These are phyloP conservation scores for Arctia plantaginis DNA, from an alignment of 2,888 invertebrate genomes.

Conservation along the genomic window DNA sequence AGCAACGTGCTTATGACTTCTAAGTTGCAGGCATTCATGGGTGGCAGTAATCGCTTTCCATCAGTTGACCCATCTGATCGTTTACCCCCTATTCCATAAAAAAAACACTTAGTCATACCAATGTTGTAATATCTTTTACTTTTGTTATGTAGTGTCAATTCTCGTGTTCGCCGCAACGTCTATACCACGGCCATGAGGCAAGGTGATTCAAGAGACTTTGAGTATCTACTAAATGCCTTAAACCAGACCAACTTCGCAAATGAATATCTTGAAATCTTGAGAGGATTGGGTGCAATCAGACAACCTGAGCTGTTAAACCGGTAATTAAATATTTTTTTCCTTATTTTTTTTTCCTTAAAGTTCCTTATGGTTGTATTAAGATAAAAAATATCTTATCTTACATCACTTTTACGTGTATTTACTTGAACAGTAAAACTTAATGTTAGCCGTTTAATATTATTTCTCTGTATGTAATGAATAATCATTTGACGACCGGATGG, in stretches of 20 bases:
- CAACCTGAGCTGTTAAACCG: constrained; percentile 64
- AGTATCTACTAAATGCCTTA: constrained; percentile 78
- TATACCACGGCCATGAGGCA: constrained; percentile 88
- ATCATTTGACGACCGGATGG: too few species aligned
- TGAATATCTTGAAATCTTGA: constrained; percentile 82
- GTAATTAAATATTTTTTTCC: constrained; percentile 50
- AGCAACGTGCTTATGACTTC: too few species aligned
- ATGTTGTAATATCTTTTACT: not conserved
- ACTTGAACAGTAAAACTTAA: not conserved
- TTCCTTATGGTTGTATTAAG: too few species aligned
- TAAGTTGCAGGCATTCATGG: too few species aligned
- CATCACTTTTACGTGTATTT: too few species aligned
- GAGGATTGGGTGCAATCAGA: constrained; percentile 79
- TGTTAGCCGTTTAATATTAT: not conserved
- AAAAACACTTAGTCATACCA: not conserved
- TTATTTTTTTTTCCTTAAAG: too few species aligned
- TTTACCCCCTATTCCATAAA: too few species aligned
- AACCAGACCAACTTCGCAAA: constrained; percentile 74
- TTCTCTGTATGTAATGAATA: too few species aligned
- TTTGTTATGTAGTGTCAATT: constrained; percentile 77
- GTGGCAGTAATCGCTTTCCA: too few species aligned
- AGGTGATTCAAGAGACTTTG: constrained; percentile 87
- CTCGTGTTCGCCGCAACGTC: constrained; percentile 86
- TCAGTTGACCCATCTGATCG: too few species aligned
- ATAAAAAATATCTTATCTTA: too few species aligned